Evolutionary conservation across 35 echinoderm and acorn worm genomes (phyloP), one percentile per base, ranked within the genome.

Genomic region (Acanthaster planci): DNA sequence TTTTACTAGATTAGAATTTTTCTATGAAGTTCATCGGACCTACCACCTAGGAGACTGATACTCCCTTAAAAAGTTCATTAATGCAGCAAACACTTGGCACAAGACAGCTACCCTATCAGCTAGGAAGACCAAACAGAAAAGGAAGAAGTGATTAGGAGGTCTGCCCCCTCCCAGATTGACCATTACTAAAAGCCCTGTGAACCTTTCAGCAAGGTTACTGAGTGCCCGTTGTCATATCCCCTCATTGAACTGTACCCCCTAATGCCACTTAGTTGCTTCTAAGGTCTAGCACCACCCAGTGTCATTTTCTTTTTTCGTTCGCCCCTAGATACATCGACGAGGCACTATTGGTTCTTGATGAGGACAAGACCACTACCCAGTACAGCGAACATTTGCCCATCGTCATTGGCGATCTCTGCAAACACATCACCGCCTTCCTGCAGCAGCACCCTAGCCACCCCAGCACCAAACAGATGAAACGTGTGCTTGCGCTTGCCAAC

Each of bases 251-350:
- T 79, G 14, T 1, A 21, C 44, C 15, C 47, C 29, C 29, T 35
- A 21, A 31, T 26, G 37, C 14, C 19, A 44, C 52, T 15, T 19
- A 15, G 15, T 77, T 32, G 15, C 17, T 35, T 77, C 22, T 58
- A 58, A 15, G 32, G 14, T 77, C 14, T 77, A 35, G 10, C 32
- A 32, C 10, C 10, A 8, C 37, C 19, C n/a, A n/a, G n/a, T n/a
- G n/a, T n/a, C n/a, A n/a, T n/a, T n/a, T 22, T 79, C 21, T 84
- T 54, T 52, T 22, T 44, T 58, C 75, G 4, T 56, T 21, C 27
- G n/a, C 29, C 56, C 47, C 10, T 79, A 94, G 92, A 34, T 94
- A 90, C 38, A 55, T 94, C 42, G 84, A 90, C 22, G 84, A 94
- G 52, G 79, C 88, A 29, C 51, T 94, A 18, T 15, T 90, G 12